Conservation (phyloP, 2,113 vertebrate species). For the Ophthalmolycus amberensis region DNA sequence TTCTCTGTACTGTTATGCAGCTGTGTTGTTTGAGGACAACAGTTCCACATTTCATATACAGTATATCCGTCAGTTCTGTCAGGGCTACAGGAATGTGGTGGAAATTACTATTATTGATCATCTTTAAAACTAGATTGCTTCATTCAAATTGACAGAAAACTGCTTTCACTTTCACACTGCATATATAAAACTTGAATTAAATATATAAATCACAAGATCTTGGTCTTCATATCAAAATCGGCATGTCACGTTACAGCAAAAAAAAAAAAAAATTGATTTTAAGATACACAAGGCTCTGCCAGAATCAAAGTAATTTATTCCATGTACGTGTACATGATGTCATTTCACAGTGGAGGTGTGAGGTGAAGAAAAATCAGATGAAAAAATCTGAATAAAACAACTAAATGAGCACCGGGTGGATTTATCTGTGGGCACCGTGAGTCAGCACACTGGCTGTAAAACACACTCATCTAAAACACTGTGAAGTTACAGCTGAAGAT, state of each 20-base stretch:
- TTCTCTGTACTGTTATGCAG: background rate
- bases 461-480: background rate
- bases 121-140: background rate
- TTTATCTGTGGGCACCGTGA: background rate
- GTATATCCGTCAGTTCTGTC: background rate
- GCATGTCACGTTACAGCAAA: background rate
- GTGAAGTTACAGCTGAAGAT: background rate
- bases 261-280: background rate
- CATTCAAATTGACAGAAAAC: background rate
- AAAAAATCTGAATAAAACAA: background rate
- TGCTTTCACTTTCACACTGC: background rate
- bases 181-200: background rate
- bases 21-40: background rate
- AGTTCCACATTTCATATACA: constrained; percentile 1
- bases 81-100: background rate
- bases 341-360: background rate
- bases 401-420: background rate
- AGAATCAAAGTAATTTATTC: background rate
- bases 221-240: background rate
- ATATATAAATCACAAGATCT: background rate
- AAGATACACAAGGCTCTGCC: background rate
- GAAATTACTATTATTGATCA: background rate
- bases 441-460: background rate
- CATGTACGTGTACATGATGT: background rate
- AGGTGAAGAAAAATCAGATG: background rate